Evolutionary conservation across 2,888 invertebrate genomes (phyloP), one percentile per base, ranked within the genome.

Genomic region (Dolichopus griseipennis): DNA sequence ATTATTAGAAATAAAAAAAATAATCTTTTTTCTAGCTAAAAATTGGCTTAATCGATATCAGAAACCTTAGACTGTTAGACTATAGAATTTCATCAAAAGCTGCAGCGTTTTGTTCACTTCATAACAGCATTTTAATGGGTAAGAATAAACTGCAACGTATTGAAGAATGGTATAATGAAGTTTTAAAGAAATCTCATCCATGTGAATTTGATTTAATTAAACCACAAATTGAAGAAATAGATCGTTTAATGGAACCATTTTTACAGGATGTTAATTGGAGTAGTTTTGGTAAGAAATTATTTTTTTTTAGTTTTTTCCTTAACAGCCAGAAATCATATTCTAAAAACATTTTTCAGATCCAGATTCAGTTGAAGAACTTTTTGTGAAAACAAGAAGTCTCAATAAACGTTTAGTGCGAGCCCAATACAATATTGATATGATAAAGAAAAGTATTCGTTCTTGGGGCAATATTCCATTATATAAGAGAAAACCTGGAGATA

Each of bases 161-260:
- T n/a, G 84, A 87, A 7, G 84, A 87, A 65, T 89, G 93, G 90
- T 95, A 95, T 80, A 96, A 96, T 77, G 88, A 88, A 71, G 87
- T 95, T 64, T 85, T 89, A 66, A 85, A 83, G 27, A 84, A 87
- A n/a, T 88, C 91, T 34, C 87, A 90, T 65, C 85, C 86, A 67
- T 90, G 90, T 0, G 96, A 96, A 80, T 89, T 87, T 70, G 86
- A 88, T 22, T 84, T 96, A 61, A 87, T 96, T 68, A 84, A 87
- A 73, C 85, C 87, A 67, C 93, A 95, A 79, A 84, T 96, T 70
- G 83, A 84, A 1, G 84, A 84, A n/a, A 89, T 95, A 67, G 92
- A 95, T 77, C 75, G 79, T 1, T 81, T 88, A 67, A 84, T 96
- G 69, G 83, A 88, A 65, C 83, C 87, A 10, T 89, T 92, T 0